A percentile compares a stretch with the other conserved stretches of the same genome.
Conservation (phyloP, 2,113 vertebrate genomes). For the Melanerpes aurifrons region DNA sequence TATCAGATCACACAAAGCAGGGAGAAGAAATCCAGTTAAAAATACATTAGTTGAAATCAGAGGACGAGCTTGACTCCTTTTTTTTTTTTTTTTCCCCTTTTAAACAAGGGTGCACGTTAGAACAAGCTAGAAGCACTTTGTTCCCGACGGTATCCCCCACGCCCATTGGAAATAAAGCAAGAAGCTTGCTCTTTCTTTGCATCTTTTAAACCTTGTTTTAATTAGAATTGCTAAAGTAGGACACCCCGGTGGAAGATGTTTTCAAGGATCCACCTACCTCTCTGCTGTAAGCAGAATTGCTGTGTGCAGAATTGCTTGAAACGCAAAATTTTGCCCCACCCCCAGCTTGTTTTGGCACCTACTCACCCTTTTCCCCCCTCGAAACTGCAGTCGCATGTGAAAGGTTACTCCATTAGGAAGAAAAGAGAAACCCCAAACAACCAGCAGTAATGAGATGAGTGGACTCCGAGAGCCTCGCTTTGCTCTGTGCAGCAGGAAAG, state of each 20-base stretch:
- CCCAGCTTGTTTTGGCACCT: slow-evolving; percentile 8
- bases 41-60: slow-evolving; percentile 72
- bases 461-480: not conserved
- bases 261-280: slow-evolving; percentile 37
- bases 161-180: slow-evolving; percentile 52
- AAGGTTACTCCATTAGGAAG: not conserved
- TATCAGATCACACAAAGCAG: slow-evolving; percentile 32
- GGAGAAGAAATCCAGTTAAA: slow-evolving; percentile 47
- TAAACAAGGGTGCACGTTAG: slow-evolving; percentile 76
- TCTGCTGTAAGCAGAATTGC: slow-evolving; percentile 39
- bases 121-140: slow-evolving; percentile 50
- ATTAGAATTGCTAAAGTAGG: slow-evolving; percentile 64
- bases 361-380: not conserved
- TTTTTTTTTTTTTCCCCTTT: slow-evolving; percentile 71
- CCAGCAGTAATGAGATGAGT: slow-evolving; percentile 11
- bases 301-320: slow-evolving; percentile 39
- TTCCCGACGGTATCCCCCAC: slow-evolving; percentile 35
- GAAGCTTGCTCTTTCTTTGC: slow-evolving; percentile 17
- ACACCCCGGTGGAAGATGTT: slow-evolving; percentile 13
- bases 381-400: not conserved
- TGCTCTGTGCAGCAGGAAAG: not conserved
- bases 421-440: slow-evolving; percentile 38
- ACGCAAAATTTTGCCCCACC: slow-evolving; percentile 34
- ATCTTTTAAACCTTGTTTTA: slow-evolving; percentile 54
- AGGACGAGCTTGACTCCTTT: slow-evolving; percentile 74